phyloP scores from a whole-genome alignment of 2,797 vertebrate species.

The Pangasius macronema region DNA sequence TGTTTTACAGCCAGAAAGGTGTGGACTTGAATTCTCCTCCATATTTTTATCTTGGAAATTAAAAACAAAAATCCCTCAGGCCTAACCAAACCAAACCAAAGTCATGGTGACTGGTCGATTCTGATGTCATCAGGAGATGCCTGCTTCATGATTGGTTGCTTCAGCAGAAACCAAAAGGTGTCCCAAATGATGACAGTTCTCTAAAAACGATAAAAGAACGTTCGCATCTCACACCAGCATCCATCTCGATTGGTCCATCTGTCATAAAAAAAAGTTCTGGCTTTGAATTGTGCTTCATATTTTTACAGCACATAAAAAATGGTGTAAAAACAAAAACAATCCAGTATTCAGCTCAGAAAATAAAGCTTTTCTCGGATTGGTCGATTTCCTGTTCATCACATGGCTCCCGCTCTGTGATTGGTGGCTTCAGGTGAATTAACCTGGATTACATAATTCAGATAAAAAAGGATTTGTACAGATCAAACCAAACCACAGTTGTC shows the following conservation, averaged over 20 bases:
- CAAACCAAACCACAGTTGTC: neutral
- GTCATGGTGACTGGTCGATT: neutral
- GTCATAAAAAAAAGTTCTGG: neutral
- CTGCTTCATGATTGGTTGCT: neutral
- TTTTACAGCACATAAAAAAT: neutral
- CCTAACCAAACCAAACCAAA: neutral
- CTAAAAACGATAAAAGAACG: neutral
- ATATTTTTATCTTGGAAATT: neutral
- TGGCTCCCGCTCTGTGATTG: neutral
- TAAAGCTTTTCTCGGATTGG: neutral
- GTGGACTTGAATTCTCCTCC: neutral
- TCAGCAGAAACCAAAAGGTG: neutral
- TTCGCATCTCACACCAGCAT: neutral
- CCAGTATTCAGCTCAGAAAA: neutral
- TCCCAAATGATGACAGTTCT: neutral
- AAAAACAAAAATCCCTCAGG: neutral
- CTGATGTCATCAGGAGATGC: neutral
- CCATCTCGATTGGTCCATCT: neutral
- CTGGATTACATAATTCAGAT: neutral
- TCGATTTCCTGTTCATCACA: neutral
- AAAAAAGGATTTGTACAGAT: neutral
- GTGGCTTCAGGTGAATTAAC: neutral
- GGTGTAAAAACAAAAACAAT: neutral
- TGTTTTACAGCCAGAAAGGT: conserved; percentile 9
- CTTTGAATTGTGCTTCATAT: neutral